Evolutionary conservation across 2,113 vertebrate genomes (phyloP).

Genomic region (Tor tambroides): DNA sequence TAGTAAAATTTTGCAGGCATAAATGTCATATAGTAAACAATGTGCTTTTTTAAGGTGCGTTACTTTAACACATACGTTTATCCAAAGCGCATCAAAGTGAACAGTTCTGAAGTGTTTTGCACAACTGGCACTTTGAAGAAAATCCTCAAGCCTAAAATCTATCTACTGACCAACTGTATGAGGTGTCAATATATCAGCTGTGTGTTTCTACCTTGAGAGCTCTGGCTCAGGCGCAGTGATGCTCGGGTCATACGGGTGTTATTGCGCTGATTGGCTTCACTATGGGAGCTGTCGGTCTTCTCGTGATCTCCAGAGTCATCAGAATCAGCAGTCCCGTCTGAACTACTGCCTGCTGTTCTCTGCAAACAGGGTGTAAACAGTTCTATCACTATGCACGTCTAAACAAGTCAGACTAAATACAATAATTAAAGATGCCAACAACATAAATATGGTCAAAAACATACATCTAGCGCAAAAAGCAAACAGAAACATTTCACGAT

Average conservation of each 20-base stretch:
- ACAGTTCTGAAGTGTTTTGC: not conserved
- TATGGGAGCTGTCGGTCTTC: constrained; percentile 96
- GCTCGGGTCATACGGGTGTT: constrained; percentile 94
- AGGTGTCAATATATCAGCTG: not conserved
- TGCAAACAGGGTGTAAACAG: constrained; percentile 56
- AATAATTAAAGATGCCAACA: not conserved
- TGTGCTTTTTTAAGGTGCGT: not conserved
- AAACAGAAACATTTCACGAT: not conserved
- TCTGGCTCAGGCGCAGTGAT: constrained; percentile 93
- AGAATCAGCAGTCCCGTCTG: constrained; percentile 96
- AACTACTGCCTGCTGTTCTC: constrained; percentile 96
- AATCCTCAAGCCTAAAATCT: not conserved
- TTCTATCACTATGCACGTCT: not conserved
- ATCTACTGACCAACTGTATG: not conserved
- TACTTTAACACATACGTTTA: not conserved
- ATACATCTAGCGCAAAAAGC: not conserved
- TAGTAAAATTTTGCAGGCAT: not conserved
- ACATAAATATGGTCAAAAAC: not conserved
- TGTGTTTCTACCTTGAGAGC: constrained; percentile 88
- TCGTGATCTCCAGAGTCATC: constrained; percentile 96
- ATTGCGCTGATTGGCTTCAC: constrained; percentile 85
- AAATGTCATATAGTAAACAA: not conserved
- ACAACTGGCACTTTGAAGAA: not conserved
- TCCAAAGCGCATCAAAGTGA: not conserved
- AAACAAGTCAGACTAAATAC: not conserved